These are phyloP conservation scores for Oceanodroma tethys DNA, from an alignment of 2,113 vertebrate genomes.

Conservation along the genomic window DNA sequence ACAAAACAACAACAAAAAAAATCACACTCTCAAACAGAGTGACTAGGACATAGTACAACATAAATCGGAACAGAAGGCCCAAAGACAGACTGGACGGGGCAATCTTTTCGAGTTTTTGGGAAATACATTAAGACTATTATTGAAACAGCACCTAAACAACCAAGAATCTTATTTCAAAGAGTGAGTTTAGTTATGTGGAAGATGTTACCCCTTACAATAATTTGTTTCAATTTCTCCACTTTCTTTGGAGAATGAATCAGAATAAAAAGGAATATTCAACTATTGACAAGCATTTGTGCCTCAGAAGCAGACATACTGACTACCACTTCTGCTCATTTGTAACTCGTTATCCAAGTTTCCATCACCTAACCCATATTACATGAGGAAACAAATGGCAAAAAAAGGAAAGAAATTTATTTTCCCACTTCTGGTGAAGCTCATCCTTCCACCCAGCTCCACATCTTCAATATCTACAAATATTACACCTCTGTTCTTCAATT, in stretches of 20 bases:
- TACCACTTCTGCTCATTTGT: background rate
- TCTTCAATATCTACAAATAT: background rate
- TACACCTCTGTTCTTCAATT: background rate
- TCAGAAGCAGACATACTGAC: background rate
- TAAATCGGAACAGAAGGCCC: background rate
- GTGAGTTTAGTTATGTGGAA: background rate
- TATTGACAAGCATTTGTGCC: background rate
- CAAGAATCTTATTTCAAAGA: background rate
- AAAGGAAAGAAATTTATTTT: background rate
- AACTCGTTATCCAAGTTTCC: background rate
- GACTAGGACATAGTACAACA: background rate
- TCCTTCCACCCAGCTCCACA: background rate
- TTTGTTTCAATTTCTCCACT: background rate
- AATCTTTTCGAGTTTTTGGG: background rate
- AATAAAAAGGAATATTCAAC: background rate
- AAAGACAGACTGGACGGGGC: background rate
- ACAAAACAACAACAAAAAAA: background rate
- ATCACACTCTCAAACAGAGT: background rate
- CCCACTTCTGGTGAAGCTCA: background rate
- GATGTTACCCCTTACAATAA: background rate
- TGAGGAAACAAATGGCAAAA: background rate
- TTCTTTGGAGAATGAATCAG: background rate
- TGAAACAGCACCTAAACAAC: background rate
- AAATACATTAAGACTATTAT: background rate
- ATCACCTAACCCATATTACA: background rate